phyloP scores from a whole-genome alignment of 2,888 invertebrate species.

The Hirtodrosophila histrioides region DNA sequence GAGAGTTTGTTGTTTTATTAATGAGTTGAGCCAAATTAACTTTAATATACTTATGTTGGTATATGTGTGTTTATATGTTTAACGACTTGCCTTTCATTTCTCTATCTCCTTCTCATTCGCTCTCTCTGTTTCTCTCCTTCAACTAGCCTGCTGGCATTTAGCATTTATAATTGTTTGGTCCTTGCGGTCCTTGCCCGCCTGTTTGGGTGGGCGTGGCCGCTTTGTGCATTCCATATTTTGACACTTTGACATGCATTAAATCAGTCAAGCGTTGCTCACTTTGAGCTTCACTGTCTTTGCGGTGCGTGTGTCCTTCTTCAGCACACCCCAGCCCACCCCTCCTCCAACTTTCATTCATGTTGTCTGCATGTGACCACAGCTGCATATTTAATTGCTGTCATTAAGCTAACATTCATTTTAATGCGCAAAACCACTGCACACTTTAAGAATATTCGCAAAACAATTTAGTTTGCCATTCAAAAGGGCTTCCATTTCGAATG shows the following conservation, averaged over 20 bases:
- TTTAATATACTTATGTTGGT: conserved; percentile 60
- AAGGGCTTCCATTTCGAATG: neutral
- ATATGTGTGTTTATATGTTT: conserved; percentile 35
- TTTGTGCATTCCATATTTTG: conserved; percentile 75
- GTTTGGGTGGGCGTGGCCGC: conserved; percentile 28
- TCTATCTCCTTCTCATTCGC: conserved; percentile 4
- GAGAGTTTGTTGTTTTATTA: conserved; percentile 61
- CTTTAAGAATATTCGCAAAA: conserved; percentile 30
- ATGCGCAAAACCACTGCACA: conserved; percentile 36
- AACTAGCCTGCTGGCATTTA: conserved; percentile 58
- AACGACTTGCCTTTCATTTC: conserved; percentile 28
- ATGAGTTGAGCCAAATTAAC: conserved; percentile 77
- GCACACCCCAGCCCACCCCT: too few relatives aligned
- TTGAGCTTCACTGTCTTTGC: conserved; percentile 53
- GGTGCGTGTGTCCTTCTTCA: conserved; percentile 15
- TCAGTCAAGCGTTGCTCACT: conserved; percentile 70
- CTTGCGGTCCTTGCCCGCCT: conserved; percentile 10
- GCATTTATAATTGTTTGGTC: conserved; percentile 75
- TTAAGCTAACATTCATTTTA: conserved; percentile 46
- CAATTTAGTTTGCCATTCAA: too few relatives aligned
- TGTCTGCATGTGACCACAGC: conserved; percentile 36
- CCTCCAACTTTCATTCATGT: neutral
- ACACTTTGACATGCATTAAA: conserved; percentile 80
- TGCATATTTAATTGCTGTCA: conserved; percentile 50
- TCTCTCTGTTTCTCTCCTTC: conserved; percentile 14